Conservation (phyloP, 2,888 invertebrate species). For the Agrochola lychnidis region DNA sequence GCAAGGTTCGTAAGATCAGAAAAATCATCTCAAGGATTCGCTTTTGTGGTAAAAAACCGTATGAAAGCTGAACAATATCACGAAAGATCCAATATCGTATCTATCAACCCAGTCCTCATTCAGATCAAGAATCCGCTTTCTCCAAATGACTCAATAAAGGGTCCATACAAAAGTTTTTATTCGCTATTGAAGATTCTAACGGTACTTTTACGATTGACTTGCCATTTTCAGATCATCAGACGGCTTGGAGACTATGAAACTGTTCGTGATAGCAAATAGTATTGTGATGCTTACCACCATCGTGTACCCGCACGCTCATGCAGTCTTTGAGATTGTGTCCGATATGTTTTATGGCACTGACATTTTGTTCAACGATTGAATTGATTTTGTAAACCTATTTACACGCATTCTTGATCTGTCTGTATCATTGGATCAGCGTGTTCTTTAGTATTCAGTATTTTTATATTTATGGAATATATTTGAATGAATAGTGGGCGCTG, state of each 20-base stretch:
- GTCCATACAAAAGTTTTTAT: slow-evolving; percentile 55
- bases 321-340: slow-evolving; percentile 88
- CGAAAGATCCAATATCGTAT: slow-evolving; percentile 45
- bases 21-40: slow-evolving; percentile 10
- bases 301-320: slow-evolving; percentile 93
- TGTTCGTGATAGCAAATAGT: slow-evolving; percentile 95
- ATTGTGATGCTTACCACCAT: slow-evolving; percentile 93
- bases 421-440: slow-evolving; percentile 7
- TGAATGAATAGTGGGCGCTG: slow-evolving; percentile 8
- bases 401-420: slow-evolving; percentile 4
- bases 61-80: slow-evolving; percentile 39
- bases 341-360: slow-evolving; percentile 87
- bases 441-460: slow-evolving; percentile 18
- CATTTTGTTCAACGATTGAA: slow-evolving; percentile 65
- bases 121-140: slow-evolving; percentile 52
- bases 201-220: slow-evolving; percentile 44
- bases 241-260: slow-evolving; percentile 94
- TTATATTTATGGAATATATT: slow-evolving; percentile 38
- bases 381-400: slow-evolving; percentile 43
- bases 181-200: slow-evolving; percentile 42
- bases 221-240: slow-evolving; percentile 89
- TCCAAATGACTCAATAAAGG: slow-evolving; percentile 50
- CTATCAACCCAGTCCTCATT: slow-evolving; percentile 42
- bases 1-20: slow-evolving; percentile 11
- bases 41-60: slow-evolving; percentile 41